Evolutionary conservation across 2,888 invertebrate genomes (phyloP).

Genomic region (Ophraella communa): DNA sequence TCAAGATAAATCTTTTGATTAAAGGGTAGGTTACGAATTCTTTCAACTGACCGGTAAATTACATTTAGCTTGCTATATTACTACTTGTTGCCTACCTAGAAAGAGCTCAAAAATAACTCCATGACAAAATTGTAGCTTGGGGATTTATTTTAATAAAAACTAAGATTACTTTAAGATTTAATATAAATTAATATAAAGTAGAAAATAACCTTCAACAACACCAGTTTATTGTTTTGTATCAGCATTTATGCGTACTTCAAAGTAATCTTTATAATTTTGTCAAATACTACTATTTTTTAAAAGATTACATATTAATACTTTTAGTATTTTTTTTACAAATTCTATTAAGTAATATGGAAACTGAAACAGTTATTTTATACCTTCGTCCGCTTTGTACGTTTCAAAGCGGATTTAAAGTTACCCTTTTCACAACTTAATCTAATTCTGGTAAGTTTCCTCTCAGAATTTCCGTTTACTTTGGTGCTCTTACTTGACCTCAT

Average conservation of each 20-base stretch:
- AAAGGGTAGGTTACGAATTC: slow-evolving; percentile 10
- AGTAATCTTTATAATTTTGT: too few species aligned
- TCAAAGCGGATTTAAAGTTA: background rate
- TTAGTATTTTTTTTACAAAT: too few species aligned
- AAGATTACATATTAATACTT: too few species aligned
- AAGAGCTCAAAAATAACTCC: background rate
- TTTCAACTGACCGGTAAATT: slow-evolving; percentile 1
- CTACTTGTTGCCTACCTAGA: slow-evolving; percentile 17
- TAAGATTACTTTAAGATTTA: background rate
- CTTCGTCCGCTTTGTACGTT: background rate
- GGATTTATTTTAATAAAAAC: background rate
- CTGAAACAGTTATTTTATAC: background rate
- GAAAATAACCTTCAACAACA: too few species aligned
- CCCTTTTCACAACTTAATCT: background rate
- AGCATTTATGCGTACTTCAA: too few species aligned
- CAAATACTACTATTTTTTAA: too few species aligned
- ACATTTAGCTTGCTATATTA: slow-evolving; percentile 15
- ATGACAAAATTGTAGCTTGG: background rate
- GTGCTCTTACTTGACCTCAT: background rate
- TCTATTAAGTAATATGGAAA: background rate
- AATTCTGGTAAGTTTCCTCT: background rate
- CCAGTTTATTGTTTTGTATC: too few species aligned
- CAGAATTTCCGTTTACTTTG: background rate
- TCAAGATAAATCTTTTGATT: slow-evolving; percentile 34
- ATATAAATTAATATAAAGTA: too few species aligned